Percentiles rank a stretch among this genome's conserved stretches.
phyloP scores from a whole-genome alignment of 1,140 invertebrate species.

The Papilio aristodemus region DNA sequence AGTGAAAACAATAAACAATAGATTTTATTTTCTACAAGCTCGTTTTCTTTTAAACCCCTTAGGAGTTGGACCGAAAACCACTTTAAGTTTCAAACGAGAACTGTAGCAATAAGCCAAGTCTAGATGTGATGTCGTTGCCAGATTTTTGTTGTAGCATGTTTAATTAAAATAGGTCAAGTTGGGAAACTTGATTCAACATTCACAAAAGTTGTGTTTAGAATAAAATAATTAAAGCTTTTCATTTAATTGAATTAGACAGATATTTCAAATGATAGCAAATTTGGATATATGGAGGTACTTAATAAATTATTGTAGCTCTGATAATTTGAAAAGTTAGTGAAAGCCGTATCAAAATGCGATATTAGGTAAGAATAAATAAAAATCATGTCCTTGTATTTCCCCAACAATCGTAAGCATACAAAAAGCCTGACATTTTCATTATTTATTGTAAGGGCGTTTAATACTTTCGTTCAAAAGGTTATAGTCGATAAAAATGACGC shows the following conservation, averaged over 20 bases:
- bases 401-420: neutral
- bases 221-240: too few relatives aligned
- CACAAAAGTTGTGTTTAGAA: neutral
- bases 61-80: slow-evolving; percentile 2
- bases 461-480: neutral
- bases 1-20: neutral
- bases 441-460: slow-evolving; percentile 1
- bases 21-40: neutral
- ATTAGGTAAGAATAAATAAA: neutral
- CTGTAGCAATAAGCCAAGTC: neutral
- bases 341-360: neutral
- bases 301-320: too few relatives aligned
- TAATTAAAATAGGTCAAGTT: slow-evolving; percentile 25
- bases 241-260: too few relatives aligned
- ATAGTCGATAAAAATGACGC: neutral
- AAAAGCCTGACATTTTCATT: slow-evolving; percentile 6
- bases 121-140: slow-evolving; percentile 18
- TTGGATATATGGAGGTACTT: too few relatives aligned
- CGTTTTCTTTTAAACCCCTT: neutral
- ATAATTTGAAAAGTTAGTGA: neutral
- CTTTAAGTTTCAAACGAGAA: slow-evolving; percentile 26
- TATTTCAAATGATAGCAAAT: too few relatives aligned
- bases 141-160: slow-evolving; percentile 20
- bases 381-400: neutral
- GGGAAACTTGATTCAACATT: slow-evolving; percentile 6